Evolutionary conservation across 2,113 vertebrate genomes (phyloP), one percentile per base, ranked within the genome.

Genomic region (Platanista minor): DNA sequence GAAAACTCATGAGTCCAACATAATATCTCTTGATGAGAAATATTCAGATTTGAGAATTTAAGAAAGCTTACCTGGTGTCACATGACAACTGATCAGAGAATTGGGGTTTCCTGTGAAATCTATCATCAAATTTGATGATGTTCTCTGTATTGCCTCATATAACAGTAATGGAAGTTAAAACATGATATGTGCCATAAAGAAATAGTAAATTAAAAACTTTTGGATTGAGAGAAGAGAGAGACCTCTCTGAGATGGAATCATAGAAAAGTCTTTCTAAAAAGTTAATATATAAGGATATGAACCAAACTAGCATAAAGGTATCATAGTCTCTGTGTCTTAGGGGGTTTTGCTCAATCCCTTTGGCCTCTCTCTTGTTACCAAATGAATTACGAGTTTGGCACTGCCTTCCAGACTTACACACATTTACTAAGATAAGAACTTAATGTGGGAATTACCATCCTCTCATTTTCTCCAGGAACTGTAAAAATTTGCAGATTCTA

Each of bases 391-490:
- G 46, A 84, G 13, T 62, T 62, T 61, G 31, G 10, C 46, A 77
- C 10, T 69, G 43, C 29, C 33, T 77, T 59, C 29, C 12, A 54
- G 18, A 41, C n/a, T 81, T 69, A 54, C 1, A 72, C 20, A 27
- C 6, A 64, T 92, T 94, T 95, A 8, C 61, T 66, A 43, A 80
- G 61, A 75, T 23, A 95, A 66, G 62, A 95, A 62, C 2, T 75
- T 91, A 39, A 49, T 12, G 3, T 49, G 33, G 71, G 6, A 39
- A 88, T 20, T 43, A 10, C 15, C 15, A 71, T 21, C 39, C n/a
- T 46, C 69, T 97, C 43, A n/a, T 62, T 81, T 90, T 77, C 89
- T 83, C 66, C 25, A 91, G 86, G 59, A 94, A 84, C 23, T 85
- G 13, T 15, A 90, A 94, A 96, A 82, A 23, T 66, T 23, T 43